These are phyloP conservation scores for Propsilocerus akamusi DNA, from an alignment of 1,140 invertebrate genomes.

Conservation along the genomic window DNA sequence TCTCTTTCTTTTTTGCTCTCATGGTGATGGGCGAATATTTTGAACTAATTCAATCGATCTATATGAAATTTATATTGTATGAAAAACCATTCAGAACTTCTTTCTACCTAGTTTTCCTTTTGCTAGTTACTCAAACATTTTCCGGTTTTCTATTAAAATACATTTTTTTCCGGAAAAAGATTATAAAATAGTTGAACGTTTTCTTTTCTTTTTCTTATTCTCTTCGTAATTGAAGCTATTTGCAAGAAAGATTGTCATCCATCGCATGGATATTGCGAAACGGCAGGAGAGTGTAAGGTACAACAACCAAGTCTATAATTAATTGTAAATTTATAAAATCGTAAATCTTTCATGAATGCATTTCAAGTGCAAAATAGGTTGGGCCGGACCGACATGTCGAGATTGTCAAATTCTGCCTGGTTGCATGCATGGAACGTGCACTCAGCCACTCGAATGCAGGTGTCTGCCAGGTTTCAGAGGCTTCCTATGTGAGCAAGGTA, in stretches of 20 bases:
- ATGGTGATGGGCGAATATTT: too few species aligned
- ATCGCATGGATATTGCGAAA: conserved; percentile 63
- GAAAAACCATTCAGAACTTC: too few species aligned
- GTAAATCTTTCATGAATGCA: conserved; percentile 11
- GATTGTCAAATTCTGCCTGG: conserved; percentile 63
- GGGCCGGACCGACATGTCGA: conserved; percentile 60
- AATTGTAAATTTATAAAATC: too few species aligned
- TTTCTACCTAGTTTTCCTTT: too few species aligned
- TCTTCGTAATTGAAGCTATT: too few species aligned
- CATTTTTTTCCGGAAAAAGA: not conserved
- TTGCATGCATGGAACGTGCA: conserved; percentile 62
- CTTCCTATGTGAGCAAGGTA: conserved; percentile 67
- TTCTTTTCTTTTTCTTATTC: conserved; percentile 10
- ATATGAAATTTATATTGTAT: too few species aligned
- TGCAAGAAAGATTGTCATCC: conserved; percentile 60
- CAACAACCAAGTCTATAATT: too few species aligned
- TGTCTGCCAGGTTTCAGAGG: conserved; percentile 77
- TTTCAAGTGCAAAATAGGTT: conserved; percentile 53
- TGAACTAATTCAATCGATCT: too few species aligned
- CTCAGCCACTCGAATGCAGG: conserved; percentile 65
- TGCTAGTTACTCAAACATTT: too few species aligned
- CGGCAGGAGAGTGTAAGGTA: conserved; percentile 48
- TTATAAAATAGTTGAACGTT: not conserved
- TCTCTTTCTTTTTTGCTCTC: too few species aligned
- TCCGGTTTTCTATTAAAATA: too few species aligned